These are phyloP conservation scores for Tuta absoluta DNA, from an alignment of 2,888 invertebrate species.

Conservation along the genomic window DNA sequence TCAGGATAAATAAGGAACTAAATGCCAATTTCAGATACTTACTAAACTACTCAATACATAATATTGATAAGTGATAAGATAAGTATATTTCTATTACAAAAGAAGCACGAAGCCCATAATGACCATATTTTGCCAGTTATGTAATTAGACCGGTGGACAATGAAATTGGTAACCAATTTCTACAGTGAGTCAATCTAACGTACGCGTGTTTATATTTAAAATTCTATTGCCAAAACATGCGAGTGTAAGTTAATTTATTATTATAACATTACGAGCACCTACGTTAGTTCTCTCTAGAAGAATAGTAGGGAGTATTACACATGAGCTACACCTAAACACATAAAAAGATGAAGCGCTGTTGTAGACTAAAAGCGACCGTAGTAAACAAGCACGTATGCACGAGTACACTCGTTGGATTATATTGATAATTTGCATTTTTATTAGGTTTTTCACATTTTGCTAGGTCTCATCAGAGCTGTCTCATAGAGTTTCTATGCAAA, in stretches of 20 bases:
- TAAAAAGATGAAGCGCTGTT: neutral
- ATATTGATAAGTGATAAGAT: no score
- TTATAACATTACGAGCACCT: neutral
- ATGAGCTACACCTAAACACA: conserved; percentile 5
- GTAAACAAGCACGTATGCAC: neutral
- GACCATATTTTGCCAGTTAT: conserved; percentile 7
- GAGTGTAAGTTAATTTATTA: conserved; percentile 1
- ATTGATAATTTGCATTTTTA: no score
- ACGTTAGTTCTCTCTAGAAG: neutral
- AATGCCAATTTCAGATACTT: neutral
- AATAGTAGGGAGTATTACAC: neutral
- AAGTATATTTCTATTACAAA: conserved; percentile 4
- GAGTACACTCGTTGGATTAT: no score
- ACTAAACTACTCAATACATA: neutral
- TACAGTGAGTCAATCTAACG: neutral
- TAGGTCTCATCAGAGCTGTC: no score
- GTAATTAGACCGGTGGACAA: neutral
- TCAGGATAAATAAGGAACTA: neutral
- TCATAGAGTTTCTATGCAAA: no score
- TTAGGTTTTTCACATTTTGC: no score
- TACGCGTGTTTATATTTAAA: conserved; percentile 22
- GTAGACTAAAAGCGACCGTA: neutral
- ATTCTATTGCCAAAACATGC: conserved; percentile 12
- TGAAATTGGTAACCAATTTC: neutral
- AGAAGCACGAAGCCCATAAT: neutral